Conservation (phyloP, 2,113 vertebrate genomes). For the Pedionomus torquatus region DNA sequence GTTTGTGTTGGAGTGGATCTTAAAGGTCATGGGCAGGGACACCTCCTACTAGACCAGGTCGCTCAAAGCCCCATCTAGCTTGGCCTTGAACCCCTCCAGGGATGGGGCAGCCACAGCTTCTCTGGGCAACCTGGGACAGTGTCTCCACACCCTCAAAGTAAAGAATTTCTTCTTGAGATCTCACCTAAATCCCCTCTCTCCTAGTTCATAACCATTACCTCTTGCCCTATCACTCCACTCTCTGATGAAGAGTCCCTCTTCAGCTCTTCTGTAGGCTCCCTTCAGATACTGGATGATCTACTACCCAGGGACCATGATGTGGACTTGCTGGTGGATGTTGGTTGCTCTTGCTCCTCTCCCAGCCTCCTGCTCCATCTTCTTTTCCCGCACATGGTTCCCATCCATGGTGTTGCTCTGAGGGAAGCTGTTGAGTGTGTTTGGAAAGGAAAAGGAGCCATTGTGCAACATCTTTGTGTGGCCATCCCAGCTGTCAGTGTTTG, state of each 20-base stretch:
- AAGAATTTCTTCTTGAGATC: neutral
- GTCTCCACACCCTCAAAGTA: neutral
- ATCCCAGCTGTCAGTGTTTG: neutral
- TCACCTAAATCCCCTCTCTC: neutral
- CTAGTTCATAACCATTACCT: neutral
- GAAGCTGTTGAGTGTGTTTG: neutral
- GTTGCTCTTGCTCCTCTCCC: neutral
- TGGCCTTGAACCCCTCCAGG: neutral
- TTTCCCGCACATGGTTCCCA: rapidly evolving
- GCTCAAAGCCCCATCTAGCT: neutral
- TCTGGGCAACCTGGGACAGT: neutral
- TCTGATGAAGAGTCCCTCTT: neutral
- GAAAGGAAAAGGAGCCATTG: neutral
- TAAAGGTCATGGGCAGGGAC: neutral
- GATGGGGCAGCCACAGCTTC: neutral
- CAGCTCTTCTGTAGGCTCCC: no score
- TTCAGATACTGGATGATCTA: no score
- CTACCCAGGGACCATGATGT: neutral
- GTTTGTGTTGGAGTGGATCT: neutral
- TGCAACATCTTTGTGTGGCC: neutral
- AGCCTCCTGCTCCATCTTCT: rapidly evolving
- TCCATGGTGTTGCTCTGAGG: rapidly evolving
- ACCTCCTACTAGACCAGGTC: neutral
- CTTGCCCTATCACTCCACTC: neutral
- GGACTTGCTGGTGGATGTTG: neutral